Evolutionary conservation across 2,113 vertebrate species (phyloP), one percentile per base, ranked within the genome.

Genomic region (Trogon melanurus): DNA sequence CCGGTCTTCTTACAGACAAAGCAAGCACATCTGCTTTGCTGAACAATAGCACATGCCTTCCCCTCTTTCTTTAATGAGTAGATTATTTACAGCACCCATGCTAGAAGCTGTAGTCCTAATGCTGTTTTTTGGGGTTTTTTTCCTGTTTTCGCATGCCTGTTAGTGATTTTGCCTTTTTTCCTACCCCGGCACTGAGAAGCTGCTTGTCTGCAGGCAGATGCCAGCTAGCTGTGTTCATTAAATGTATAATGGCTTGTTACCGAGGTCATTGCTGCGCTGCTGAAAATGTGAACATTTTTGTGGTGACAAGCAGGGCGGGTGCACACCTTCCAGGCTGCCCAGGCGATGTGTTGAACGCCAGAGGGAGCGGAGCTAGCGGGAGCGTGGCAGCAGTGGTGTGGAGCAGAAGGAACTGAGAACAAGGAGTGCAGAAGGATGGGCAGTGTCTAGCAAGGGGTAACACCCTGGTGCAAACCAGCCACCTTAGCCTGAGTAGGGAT

Each of bases 351-450:
- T 69, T 92, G 50, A 73, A 93, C 14, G n/a, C 11, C 29, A 53
- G 36, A 44, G 45, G 50, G 30, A 79, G 38, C 2, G 13, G 36
- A 79, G 14, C 18, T 21, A 30, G n/a, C 0, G 0, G 16, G 13
- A 90, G 11, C 54, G 23, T 41, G 34, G 25, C 29, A n/a, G 27
- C 61, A 54, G 36, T n/a, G 30, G 12, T 11, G 38, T 8, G 36
- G 45, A 69, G 44, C 27, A 34, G 27, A 54, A 66, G 48, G 62
- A 69, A 26, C 27, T 16, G 29, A 32, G n/a, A 9, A 41, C 4
- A 60, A 15, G 9, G 19, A 48, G 20, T 44, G 18, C 1, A 0
- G 53, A 64, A 71, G 32, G 20, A 56, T 34, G 16, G 22, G 13
- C 1, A 1, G 19, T 51, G 26, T 13, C 18, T 57, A 27, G 23